phyloP scores from a whole-genome alignment of 1,140 invertebrate genomes.

The Sarcophaga peregrina region DNA sequence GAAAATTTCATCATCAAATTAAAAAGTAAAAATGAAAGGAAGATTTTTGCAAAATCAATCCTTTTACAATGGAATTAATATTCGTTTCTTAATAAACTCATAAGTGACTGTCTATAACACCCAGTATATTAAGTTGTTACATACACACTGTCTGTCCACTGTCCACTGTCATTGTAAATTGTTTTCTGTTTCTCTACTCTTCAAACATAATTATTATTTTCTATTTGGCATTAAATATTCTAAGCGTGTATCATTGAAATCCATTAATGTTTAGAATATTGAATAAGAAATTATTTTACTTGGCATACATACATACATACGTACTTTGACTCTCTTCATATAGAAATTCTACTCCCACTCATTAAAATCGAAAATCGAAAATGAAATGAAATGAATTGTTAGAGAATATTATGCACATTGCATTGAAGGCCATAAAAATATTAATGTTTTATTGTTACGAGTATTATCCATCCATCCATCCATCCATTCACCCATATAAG shows the following conservation, averaged over 20 bases:
- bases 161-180: background rate
- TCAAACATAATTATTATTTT: background rate
- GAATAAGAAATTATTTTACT: background rate
- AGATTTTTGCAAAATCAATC: background rate
- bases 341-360: conserved; percentile 18
- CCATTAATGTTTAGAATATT: conserved; percentile 8
- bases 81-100: too few relatives aligned
- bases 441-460: background rate
- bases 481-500: too few relatives aligned
- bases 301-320: background rate
- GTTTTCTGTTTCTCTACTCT: background rate
- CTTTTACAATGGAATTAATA: background rate
- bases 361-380: background rate
- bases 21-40: background rate
- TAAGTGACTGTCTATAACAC: too few relatives aligned
- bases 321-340: background rate
- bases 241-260: background rate
- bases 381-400: background rate
- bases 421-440: conserved; percentile 14
- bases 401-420: conserved; percentile 11
- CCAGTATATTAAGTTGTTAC: too few relatives aligned
- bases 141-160: too few relatives aligned
- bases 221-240: background rate
- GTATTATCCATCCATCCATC: too few relatives aligned
- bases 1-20: too few relatives aligned